Evolutionary conservation across 2,113 vertebrate species (phyloP), one percentile per base, ranked within the genome.

Genomic region (Poicephalus meyeri): DNA sequence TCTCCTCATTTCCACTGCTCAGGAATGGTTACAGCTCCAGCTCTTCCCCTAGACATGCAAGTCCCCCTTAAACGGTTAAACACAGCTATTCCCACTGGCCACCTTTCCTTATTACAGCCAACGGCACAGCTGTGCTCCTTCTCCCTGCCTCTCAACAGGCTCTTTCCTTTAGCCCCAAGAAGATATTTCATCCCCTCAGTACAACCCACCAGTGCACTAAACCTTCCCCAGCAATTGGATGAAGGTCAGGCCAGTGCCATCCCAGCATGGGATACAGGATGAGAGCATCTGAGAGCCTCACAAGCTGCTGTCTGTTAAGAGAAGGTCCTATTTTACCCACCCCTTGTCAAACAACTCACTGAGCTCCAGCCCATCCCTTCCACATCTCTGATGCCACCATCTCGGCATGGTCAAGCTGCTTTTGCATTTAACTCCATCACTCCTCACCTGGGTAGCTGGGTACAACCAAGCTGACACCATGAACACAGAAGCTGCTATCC

Each of bases 61-160:
- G 63, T 26, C 56, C 61, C 56, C 26, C 17, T 81, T 42, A 21
- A 68, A 39, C 17, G 64, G 17, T 47, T 1, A 23, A 25, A 37
- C 47, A 44, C 0, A 2, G 73, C 52, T 29, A 5, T 11, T 82
- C 79, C 85, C 85, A 56, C 24, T 0, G 9, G 90, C 81, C 68
- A 35, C 46, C 74, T 47, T 61, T 63, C 21, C 42, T 76, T 63
- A 28, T 35, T 37, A 12, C 66, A 86, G 81, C 46, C 73, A 63
- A 23, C 78, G 72, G 28, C 37, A 7, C 91, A 96, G 87, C 93
- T 95, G 89, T 91, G 86, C 83, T 73, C 46, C 58, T 10, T 60
- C 58, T 41, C n/a, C 28, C 52, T 37, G 16, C 37, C 64, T 93
- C 58, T 44, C 47, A 55, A 52, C 73, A 72, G 25, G 61, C 63